phyloP scores from a whole-genome alignment of 1,140 invertebrate species.

The Zaprionus davidi region DNA sequence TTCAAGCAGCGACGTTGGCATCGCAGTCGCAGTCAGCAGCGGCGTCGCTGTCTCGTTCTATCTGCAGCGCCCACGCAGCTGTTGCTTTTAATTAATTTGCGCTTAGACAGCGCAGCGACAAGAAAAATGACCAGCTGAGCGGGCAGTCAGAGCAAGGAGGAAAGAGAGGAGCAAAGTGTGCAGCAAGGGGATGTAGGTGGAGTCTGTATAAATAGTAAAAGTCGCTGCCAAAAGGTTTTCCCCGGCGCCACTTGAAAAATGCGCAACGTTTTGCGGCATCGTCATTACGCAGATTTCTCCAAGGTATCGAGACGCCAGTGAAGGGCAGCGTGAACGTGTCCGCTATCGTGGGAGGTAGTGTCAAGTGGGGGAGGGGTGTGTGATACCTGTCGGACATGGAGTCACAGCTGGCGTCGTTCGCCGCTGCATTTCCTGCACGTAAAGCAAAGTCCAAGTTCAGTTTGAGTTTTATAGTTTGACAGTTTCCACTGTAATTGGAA shows the following conservation, averaged over 20 bases:
- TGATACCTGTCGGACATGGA: slow-evolving; percentile 24
- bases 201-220: slow-evolving; percentile 17
- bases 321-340: slow-evolving; percentile 17
- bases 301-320: slow-evolving; percentile 38
- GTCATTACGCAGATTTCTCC: slow-evolving; percentile 70
- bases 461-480: slow-evolving; percentile 11
- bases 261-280: slow-evolving; percentile 31
- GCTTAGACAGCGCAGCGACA: slow-evolving; percentile 45
- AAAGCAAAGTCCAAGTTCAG: slow-evolving; percentile 5
- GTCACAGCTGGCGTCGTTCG: neutral
- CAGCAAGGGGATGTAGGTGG: neutral
- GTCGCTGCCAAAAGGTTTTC: slow-evolving; percentile 15
- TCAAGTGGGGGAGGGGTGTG: neutral
- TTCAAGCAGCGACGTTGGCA: slow-evolving; percentile 9
- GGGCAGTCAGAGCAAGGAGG: neutral
- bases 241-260: slow-evolving; percentile 50
- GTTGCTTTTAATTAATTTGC: slow-evolving; percentile 73
- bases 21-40: neutral
- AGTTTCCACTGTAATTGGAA: neutral
- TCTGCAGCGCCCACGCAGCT: slow-evolving; percentile 27
- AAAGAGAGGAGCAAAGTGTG: neutral
- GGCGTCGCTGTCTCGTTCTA: neutral
- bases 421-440: slow-evolving; percentile 12
- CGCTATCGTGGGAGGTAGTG: neutral
- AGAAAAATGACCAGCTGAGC: slow-evolving; percentile 56